Evolutionary conservation across 2,113 vertebrate species (phyloP).

Genomic region (Prionailurus viverrinus): DNA sequence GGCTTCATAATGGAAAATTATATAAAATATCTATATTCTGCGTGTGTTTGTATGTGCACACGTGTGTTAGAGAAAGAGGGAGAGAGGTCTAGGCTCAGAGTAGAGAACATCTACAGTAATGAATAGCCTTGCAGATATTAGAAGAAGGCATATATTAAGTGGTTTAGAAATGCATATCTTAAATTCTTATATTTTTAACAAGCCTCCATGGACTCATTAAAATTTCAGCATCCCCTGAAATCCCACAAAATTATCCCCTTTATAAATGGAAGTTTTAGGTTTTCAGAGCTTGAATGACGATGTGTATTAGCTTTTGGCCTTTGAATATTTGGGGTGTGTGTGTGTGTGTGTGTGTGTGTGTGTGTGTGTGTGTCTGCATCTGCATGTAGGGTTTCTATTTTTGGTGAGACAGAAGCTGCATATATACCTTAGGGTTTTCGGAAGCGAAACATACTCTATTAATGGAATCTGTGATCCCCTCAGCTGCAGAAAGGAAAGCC

Average conservation of each 20-base stretch:
- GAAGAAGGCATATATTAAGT: constrained; percentile 17
- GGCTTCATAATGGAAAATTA: constrained; percentile 36
- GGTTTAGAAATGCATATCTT: constrained; percentile 50
- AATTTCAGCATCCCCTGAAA: background rate
- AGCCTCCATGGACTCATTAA: background rate
- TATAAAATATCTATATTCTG: background rate
- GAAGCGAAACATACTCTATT: background rate
- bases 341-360: background rate
- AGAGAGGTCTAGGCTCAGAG: background rate
- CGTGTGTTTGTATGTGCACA: accelerated
- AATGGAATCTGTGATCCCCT: background rate
- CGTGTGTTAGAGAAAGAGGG: too few species aligned
- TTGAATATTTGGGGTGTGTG: constrained; percentile 3
- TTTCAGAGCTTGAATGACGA: constrained; percentile 57
- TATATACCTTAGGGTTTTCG: background rate
- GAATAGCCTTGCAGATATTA: background rate
- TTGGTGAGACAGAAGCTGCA: constrained; percentile 20
- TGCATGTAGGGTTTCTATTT: background rate
- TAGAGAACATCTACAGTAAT: background rate
- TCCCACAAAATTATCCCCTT: background rate
- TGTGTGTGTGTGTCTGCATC: background rate
- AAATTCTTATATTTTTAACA: constrained; percentile 73
- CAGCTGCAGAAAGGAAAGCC: background rate
- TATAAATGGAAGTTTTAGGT: constrained; percentile 41
- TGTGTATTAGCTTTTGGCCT: constrained; percentile 48